These are phyloP conservation scores for Recurvirostra avosetta DNA, from an alignment of 2,113 vertebrate genomes.

Conservation along the genomic window DNA sequence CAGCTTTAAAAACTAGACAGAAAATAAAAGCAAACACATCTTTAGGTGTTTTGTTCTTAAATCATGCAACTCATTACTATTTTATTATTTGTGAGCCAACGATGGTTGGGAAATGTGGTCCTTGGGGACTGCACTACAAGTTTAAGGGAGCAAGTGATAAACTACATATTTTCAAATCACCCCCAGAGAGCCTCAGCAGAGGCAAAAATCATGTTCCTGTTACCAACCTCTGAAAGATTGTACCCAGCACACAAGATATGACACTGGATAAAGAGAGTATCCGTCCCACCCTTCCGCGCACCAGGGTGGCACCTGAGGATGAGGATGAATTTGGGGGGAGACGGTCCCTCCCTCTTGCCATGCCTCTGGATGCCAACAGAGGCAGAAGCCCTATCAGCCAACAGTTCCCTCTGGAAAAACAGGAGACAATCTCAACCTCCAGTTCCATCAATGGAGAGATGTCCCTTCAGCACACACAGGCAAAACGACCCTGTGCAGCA, in stretches of 20 bases:
- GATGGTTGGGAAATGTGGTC: background rate
- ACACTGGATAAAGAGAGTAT: background rate
- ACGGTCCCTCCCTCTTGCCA: background rate
- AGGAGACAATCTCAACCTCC: background rate
- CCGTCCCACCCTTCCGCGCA: background rate
- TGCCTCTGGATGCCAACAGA: background rate
- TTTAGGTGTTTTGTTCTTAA: background rate
- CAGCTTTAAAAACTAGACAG: background rate
- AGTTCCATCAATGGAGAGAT: background rate
- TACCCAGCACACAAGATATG: background rate
- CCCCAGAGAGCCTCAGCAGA: background rate
- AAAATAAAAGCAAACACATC: background rate
- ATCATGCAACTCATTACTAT: accelerated
- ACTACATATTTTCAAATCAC: background rate
- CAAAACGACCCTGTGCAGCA: background rate
- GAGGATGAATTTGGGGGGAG: background rate
- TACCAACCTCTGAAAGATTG: background rate
- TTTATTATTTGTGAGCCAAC: background rate
- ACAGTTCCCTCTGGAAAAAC: background rate
- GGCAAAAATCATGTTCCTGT: background rate
- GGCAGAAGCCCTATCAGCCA: background rate
- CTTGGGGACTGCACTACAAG: background rate
- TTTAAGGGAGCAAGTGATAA: background rate
- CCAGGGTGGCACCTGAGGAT: background rate
- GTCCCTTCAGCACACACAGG: background rate